Base-by-base conservation (phyloP, 2,113 vertebrate species). In the Corythornis cristatus region DNA sequence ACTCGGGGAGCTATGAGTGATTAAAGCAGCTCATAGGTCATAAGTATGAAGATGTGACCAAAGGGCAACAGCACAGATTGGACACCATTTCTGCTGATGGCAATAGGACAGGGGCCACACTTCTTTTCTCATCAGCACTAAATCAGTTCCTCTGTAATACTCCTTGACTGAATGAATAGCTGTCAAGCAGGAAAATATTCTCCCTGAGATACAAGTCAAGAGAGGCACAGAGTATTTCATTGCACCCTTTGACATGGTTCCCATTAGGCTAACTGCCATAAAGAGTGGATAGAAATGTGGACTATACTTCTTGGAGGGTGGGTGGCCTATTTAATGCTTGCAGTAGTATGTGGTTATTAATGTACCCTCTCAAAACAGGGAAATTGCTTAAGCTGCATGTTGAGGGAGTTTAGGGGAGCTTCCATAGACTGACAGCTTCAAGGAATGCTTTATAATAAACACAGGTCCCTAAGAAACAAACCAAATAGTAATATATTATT, bases 391-490 rank as follows among this genome's bases (percentile, higher is more conserved):
- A 81, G 35, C 48, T 94, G 68, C 42, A 43, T 68, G 23, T 87
- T 80, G 79, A 86, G 76, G 77, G 29, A 79, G 31, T 83, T 93
- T 40, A 62, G 53, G 54, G 65, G 68, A 91, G 67, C 76, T 96
- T 84, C 29, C 62, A 62, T 65, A 86, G 70, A 75, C 61, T 77
- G 73, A 76, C 60, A 84, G 56, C 74, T 93, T 83, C 56, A 84
- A 84, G 56, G 81, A 75, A 81, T 85, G 50, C 70, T 79, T 89
- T 89, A 43, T 82, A 93, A 93, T 86, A 87, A 90, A 92, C 82
- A 80, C 57, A 62, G 67, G 45, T 93, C 92, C 81, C 89, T 77
- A 76, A 95, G 88, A 96, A 97, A 94, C 77, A 96, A 97, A 95
- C 65, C 78, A 88, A 95, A 88, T 68, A 77, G 73, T 88, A 87